Conservation (phyloP, 1,140 invertebrate species). For the Sarcophaga bullata region DNA sequence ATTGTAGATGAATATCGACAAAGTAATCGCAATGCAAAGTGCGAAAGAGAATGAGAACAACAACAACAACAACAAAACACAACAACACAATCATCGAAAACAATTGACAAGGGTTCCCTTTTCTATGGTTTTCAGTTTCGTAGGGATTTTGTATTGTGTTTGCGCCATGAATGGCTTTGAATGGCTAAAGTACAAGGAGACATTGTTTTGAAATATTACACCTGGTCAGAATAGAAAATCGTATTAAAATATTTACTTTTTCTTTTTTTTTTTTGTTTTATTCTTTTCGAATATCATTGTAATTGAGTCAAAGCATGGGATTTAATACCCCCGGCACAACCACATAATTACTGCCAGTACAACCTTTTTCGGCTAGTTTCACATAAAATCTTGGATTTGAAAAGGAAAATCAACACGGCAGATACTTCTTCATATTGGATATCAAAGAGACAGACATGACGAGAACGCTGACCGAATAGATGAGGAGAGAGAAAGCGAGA, state of each 20-base stretch:
- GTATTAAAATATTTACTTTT: not conserved
- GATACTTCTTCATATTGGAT: too few species aligned
- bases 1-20: conserved; percentile 3
- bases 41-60: not conserved
- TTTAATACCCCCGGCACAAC: too few species aligned
- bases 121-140: not conserved
- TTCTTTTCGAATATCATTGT: too few species aligned
- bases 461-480: too few species aligned
- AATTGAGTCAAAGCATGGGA: too few species aligned
- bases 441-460: too few species aligned
- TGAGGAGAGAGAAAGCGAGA: too few species aligned
- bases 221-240: conserved; percentile 21
- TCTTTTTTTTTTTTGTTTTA: too few species aligned
- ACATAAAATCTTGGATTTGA: too few species aligned
- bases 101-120: conserved; percentile 25
- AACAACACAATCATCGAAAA: conserved; percentile 25
- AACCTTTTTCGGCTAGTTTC: too few species aligned
- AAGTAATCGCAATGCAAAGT: conserved; percentile 18
- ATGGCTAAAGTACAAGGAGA: not conserved
- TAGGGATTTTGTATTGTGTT: not conserved
- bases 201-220: conserved; percentile 34
- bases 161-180: not conserved
- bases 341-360: too few species aligned
- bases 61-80: not conserved
- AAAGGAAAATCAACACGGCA: too few species aligned